Evolutionary conservation across 2,888 invertebrate genomes (phyloP).

Genomic region (Xiphydria camelus): DNA sequence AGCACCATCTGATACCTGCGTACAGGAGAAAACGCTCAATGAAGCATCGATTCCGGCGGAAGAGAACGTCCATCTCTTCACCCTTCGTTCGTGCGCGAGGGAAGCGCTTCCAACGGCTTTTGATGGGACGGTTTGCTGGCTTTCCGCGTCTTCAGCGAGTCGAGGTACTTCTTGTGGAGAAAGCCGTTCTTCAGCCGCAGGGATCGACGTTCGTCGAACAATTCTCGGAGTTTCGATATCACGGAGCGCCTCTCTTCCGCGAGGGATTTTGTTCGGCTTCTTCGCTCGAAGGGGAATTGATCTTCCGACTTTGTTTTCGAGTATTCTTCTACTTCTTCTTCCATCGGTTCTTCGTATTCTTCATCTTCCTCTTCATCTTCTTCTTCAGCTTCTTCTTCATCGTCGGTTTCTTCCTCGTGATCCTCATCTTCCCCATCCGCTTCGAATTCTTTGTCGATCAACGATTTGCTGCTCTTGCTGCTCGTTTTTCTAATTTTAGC

Average conservation of each 20-base stretch:
- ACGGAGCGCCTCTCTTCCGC: constrained; percentile 18
- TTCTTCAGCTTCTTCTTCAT: constrained; percentile 3
- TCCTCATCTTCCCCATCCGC: too few relatives aligned
- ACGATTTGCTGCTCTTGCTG: too few relatives aligned
- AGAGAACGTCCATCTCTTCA: too few relatives aligned
- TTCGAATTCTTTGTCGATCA: too few relatives aligned
- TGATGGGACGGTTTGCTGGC: too few relatives aligned
- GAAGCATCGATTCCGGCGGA: too few relatives aligned
- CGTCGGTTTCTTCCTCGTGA: neutral
- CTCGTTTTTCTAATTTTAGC: too few relatives aligned
- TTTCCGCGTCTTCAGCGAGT: constrained; percentile 21
- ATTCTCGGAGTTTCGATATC: constrained; percentile 18
- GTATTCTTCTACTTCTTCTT: constrained; percentile 3
- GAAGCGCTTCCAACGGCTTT: too few relatives aligned
- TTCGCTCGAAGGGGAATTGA: neutral
- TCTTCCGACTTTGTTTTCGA: constrained; percentile 5
- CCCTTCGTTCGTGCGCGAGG: too few relatives aligned
- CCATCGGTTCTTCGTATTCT: neutral
- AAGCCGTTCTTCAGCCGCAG: constrained; percentile 25
- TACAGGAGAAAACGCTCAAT: too few relatives aligned
- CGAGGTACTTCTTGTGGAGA: constrained; percentile 28
- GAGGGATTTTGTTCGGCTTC: neutral
- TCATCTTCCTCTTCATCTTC: neutral
- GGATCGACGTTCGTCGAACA: constrained; percentile 16
- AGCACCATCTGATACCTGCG: constrained; percentile 26